phyloP scores from a whole-genome alignment of 2,113 vertebrate genomes.

The Lepidothrix coronata region DNA sequence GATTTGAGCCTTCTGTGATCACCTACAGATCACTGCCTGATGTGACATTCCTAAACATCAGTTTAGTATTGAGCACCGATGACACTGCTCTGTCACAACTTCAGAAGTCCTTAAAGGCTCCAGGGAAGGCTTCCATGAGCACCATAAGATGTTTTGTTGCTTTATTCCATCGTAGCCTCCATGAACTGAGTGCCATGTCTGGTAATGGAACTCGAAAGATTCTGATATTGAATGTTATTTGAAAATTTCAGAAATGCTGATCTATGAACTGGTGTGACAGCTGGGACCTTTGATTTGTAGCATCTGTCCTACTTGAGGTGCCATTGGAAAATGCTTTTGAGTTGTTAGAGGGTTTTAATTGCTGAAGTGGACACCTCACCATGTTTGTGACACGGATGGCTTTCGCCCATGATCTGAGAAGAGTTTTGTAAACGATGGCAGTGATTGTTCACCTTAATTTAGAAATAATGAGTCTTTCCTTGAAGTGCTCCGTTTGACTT shows the following conservation, averaged over 20 bases:
- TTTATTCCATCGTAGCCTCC: not conserved
- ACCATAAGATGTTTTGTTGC: not conserved
- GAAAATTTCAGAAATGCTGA: not conserved
- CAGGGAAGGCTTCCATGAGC: not conserved
- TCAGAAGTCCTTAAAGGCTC: not conserved
- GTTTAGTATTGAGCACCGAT: not conserved
- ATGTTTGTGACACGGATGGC: not conserved
- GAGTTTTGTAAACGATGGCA: not conserved
- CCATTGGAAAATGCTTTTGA: not conserved
- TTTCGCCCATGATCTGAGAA: not conserved
- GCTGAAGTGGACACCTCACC: not conserved
- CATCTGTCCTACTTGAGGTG: not conserved
- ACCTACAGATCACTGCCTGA: not conserved
- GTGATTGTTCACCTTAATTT: not conserved
- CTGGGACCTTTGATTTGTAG: not conserved
- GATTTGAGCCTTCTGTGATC: not conserved
- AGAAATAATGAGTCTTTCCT: not conserved
- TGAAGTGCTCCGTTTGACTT: not conserved
- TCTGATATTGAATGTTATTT: not conserved
- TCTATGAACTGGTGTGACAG: not conserved
- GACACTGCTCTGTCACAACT: not conserved
- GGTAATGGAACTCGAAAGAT: not conserved
- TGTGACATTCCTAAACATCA: not conserved
- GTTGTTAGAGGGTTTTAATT: not conserved
- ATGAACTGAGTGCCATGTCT: not conserved